Evolutionary conservation across 1,140 invertebrate genomes (phyloP), one percentile per base, ranked within the genome.

Genomic region (Drosophila pachea): DNA sequence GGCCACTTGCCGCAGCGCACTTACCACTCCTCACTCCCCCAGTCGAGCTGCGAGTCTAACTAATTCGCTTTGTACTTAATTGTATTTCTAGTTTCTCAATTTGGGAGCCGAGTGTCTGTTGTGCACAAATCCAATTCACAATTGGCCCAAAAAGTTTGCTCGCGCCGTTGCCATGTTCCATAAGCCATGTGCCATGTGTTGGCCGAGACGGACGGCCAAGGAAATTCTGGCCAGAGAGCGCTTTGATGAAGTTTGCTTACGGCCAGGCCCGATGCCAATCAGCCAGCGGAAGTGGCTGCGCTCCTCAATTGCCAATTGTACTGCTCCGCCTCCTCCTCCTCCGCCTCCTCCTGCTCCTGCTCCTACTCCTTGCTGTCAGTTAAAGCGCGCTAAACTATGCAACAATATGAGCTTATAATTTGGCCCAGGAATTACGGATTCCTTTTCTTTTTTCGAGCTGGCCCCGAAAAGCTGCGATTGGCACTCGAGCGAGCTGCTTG

Each of bases 231-330:
- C 70, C 68, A 76, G 73, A 78, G 68, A 66, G 22, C 22, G 66
- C 70, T 76, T 73, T 78, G 71, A 71, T 71, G 70, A 77, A 78
- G 74, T 74, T 83, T 76, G 47, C 45, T 38, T 43, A 56, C 48
- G 38, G 62, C 42, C 42, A 22, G 36, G 31, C 45, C 43, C 72
- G 32, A 38, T 11, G 33, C 7, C 7, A 16, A 16, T 6, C 45
- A 6, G 6, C 35, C 7, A 43, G 12, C 53, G 62, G 61, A 59
- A 58, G 42, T 56, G 75, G 68, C 65, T 59, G 75, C 55, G 69
- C 69, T 68, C 59, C 66, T 32, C 64, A 81, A 74, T 81, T 65
- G 77, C 62, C 77, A 82, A 79, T 81, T 73, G 76, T 81, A 76
- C 60, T 55, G 53, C 56, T 29, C 49, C 3, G 22, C 22, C 22